Base-by-base conservation (phyloP, 2,888 invertebrate species). In the Phortica magna region DNA sequence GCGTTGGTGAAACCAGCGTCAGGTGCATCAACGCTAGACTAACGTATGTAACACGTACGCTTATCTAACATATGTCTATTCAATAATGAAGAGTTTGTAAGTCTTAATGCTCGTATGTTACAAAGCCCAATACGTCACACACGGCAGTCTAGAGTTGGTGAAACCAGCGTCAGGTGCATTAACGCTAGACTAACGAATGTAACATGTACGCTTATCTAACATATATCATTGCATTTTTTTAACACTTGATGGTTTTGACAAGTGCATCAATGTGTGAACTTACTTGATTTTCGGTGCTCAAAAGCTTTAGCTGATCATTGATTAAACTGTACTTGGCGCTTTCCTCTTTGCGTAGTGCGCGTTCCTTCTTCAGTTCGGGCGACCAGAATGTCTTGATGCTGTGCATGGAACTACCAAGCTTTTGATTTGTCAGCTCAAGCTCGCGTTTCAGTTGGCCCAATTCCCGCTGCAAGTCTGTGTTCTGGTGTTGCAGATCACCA, bases 361-460 rank as follows among this genome's bases (percentile, higher is more conserved):
- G 93, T 93, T 99, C 99, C 93, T 99, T 98, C 93, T 99, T 99
- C 92, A 99, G 93, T 93, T 99, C 99, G 22, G 99, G 99, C 91
- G 98, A 98, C 99, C 99, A 99, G 93, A 99, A 99, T 76, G 99
- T 99, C 94, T 99, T 99, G 93, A 99, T 99, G 93, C 98, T 98
- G 93, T 99, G 99, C 99, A 99, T 99, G 89, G 97, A 98, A 91
- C 98, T 98, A 92, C 98, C 98, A 88, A 99, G 94, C 93, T 99
- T 99, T 93, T 99, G 98, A 92, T 98, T 98, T 83, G 98, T 98
- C 91, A 98, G 94, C 93, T 98, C 98, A 90, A 98, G 94, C 91
- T 98, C 98, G 91, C 98, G 97, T 93, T 98, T 98, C 83, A 98
- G 94, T 91, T 96, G 97, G 41, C 95, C 95, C 91, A 98, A 94